phyloP scores from a whole-genome alignment of 2,113 vertebrate genomes.

The Acrocephalus arundinaceus region DNA sequence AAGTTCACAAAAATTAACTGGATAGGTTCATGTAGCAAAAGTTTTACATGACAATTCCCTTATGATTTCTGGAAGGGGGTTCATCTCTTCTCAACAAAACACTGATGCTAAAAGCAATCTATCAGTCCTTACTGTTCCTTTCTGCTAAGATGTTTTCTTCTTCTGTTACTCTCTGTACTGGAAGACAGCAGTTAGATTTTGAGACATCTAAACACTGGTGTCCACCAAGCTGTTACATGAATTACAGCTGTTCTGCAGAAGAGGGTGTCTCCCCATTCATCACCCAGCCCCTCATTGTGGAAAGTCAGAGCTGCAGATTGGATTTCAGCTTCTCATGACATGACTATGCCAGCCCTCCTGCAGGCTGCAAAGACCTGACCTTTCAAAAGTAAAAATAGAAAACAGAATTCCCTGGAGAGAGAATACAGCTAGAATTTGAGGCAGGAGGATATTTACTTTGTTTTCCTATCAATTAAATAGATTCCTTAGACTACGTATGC shows the following conservation, averaged over 20 bases:
- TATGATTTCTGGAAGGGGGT: not conserved
- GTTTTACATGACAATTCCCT: not conserved
- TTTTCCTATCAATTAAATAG: constrained; percentile 28
- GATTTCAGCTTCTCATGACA: not conserved
- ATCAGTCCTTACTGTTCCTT: not conserved
- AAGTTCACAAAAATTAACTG: not conserved
- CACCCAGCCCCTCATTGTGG: not conserved
- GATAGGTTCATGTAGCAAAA: not conserved
- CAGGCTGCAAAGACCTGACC: not conserved
- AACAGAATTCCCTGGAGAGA: not conserved
- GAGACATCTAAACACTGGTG: not conserved
- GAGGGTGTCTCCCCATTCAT: not conserved
- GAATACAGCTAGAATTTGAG: not conserved
- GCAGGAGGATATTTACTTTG: constrained; percentile 7
- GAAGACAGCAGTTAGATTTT: not conserved
- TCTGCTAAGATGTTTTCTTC: not conserved
- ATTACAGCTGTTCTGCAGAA: not conserved
- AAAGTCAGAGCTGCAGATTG: not conserved
- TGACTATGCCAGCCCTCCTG: not conserved
- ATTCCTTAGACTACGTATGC: not conserved
- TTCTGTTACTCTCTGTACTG: not conserved
- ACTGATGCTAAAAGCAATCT: not conserved
- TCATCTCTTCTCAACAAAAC: not conserved
- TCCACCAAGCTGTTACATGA: not conserved
- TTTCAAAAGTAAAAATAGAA: constrained; percentile 44